Base-by-base conservation (phyloP, 1,140 invertebrate species). In the Diachasmimorpha longicaudata region DNA sequence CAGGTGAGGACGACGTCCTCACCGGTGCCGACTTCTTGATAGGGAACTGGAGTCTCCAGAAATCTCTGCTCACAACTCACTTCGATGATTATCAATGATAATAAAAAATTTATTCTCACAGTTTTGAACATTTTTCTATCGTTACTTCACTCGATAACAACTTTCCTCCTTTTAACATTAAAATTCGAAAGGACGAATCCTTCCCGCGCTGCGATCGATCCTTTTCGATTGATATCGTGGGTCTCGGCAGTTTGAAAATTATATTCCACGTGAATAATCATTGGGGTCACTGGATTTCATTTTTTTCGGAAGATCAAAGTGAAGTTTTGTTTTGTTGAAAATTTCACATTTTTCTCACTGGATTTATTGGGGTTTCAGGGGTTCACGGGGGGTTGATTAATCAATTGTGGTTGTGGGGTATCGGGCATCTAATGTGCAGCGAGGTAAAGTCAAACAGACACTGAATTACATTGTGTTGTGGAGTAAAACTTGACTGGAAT, bases 21-120 rank as follows among this genome's bases (percentile, higher is more conserved):
- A 0, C 93, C 94, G 0, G 95, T 94, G 84, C 96, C 96, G 25
- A 97, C 95, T 90, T 97, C 96, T 19, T 93, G 94, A 84, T 97
- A 96, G n/a, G 90, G 89, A 13, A 81, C 76, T 2, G 96, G 96
- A 77, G 95, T 92, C 79, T 96, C 94, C 39, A 94, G 92, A 87
- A 97, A 97, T 71, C 93, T 91, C 85, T 97, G 96, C 52, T 94
- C 88, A 55, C 87, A 87, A 70, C 31, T 39, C 31, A 23, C 16
- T 39, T 48, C 13, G 31, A 36, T 39, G 0, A 70, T 16, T 46
- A 75, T 19, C 42, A 70, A 42, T 16, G 25, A 31, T 10, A 14
- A 13, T 13, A 74, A 58, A 11, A 46, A 11, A 4, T 16, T 25
- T 25, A 63, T 2, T 25, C 8, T 19, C 14, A 63, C 58, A 63